phyloP scores from a whole-genome alignment of 2,888 invertebrate genomes.

The Melinaea marsaeus region DNA sequence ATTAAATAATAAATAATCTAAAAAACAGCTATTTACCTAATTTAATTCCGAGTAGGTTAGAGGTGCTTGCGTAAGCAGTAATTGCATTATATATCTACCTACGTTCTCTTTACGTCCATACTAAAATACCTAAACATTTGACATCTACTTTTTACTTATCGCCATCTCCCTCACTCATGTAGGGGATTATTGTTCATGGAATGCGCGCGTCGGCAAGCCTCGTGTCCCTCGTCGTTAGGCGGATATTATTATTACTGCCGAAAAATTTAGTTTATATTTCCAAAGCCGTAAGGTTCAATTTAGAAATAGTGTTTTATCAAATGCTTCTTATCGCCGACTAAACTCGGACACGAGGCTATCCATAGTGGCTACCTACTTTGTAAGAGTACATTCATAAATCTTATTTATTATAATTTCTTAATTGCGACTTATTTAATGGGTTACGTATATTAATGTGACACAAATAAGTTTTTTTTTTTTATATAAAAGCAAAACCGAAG shows the following conservation, averaged over 20 bases:
- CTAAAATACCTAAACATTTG: conserved; percentile 77
- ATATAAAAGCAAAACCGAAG: not conserved
- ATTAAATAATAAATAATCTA: conserved; percentile 25
- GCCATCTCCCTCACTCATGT: conserved; percentile 64
- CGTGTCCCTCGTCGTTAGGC: conserved; percentile 51
- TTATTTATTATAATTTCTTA: conserved; percentile 49
- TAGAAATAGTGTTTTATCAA: conserved; percentile 36
- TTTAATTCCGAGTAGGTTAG: conserved; percentile 61
- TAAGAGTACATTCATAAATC: conserved; percentile 71
- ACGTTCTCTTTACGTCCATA: conserved; percentile 67
- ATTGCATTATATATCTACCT: conserved; percentile 72
- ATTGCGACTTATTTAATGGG: conserved; percentile 16
- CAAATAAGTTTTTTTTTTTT: not conserved
- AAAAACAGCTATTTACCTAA: conserved; percentile 40
- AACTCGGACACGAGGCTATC: conserved; percentile 63
- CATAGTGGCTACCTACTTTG: conserved; percentile 72
- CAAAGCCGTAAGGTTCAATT: conserved; percentile 43
- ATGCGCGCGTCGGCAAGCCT: conserved; percentile 77
- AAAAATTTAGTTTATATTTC: conserved; percentile 34
- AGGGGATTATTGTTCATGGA: conserved; percentile 70
- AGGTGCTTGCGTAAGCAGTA: conserved; percentile 68
- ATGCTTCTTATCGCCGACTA: conserved; percentile 33
- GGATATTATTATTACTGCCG: conserved; percentile 37
- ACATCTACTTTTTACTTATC: conserved; percentile 71
- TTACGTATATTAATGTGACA: not conserved